Evolutionary conservation across 2,113 vertebrate genomes (phyloP).

Genomic region (Tupaia chinensis): DNA sequence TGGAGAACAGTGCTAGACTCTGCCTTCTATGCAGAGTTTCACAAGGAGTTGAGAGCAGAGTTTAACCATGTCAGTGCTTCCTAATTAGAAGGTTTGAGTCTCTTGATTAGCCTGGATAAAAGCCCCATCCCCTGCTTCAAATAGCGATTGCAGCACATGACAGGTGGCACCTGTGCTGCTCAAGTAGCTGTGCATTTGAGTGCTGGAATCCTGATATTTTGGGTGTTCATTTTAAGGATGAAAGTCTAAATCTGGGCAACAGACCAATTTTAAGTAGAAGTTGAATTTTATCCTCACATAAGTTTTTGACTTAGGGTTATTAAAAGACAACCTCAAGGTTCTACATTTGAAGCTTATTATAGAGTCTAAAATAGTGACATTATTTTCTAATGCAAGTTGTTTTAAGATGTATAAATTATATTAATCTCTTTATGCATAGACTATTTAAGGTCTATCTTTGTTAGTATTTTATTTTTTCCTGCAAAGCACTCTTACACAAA

Average conservation of each 20-base stretch:
- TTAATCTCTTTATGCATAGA: not conserved
- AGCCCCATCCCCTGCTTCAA: not conserved
- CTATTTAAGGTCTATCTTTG: not conserved
- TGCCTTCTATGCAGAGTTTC: not conserved
- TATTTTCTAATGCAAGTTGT: not conserved
- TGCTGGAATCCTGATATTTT: not conserved
- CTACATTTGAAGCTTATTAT: not conserved
- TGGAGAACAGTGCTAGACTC: not conserved
- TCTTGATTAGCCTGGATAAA: not conserved
- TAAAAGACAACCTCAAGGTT: not conserved
- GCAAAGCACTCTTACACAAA: not conserved
- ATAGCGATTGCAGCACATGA: not conserved
- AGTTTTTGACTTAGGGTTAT: not conserved
- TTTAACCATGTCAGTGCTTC: not conserved
- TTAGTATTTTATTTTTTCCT: not conserved
- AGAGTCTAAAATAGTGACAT: not conserved
- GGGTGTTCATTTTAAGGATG: constrained; percentile 8
- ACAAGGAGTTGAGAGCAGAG: not conserved
- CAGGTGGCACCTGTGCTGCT: constrained; percentile 1
- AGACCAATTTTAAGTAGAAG: constrained; percentile 12
- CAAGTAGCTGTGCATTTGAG: not conserved
- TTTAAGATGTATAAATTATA: not conserved
- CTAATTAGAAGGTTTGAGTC: constrained; percentile 27
- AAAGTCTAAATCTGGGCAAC: constrained; percentile 39
- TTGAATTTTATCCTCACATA: not conserved